Evolutionary conservation across 2,113 vertebrate genomes (phyloP).

Genomic region (Paralichthys olivaceus): DNA sequence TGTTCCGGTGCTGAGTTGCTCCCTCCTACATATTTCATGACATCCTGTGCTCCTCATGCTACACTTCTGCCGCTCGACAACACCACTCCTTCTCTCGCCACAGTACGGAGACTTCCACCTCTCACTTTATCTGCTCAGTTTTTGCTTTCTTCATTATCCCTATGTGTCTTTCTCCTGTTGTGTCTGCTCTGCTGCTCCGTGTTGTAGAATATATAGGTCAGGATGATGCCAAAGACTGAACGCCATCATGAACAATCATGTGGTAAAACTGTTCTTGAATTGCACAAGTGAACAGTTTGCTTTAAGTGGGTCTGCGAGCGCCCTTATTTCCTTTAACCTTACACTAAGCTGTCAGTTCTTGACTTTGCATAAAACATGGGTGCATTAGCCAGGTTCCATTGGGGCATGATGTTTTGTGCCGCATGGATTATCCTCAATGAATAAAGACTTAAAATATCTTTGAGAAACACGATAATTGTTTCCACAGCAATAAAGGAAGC

Average conservation of each 20-base stretch:
- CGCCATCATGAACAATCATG: background rate
- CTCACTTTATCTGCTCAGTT: slow-evolving; percentile 26
- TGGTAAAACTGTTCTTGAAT: background rate
- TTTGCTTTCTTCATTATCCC: slow-evolving; percentile 1
- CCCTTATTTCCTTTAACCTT: slow-evolving; percentile 16
- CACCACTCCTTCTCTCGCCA: slow-evolving; percentile 39
- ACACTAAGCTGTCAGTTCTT: slow-evolving; percentile 21
- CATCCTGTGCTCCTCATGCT: slow-evolving; percentile 69
- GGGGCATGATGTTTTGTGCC: slow-evolving; percentile 7
- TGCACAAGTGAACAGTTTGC: slow-evolving; percentile 3
- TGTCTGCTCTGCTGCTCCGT: slow-evolving; percentile 5
- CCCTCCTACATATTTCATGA: slow-evolving; percentile 81
- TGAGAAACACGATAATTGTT: background rate
- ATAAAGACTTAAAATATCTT: slow-evolving; percentile 27
- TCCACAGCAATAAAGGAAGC: background rate
- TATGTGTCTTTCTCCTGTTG: slow-evolving; percentile 12
- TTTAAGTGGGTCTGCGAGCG: background rate
- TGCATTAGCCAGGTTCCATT: slow-evolving; percentile 8
- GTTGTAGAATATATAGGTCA: slow-evolving; percentile 50
- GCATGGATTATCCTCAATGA: slow-evolving; percentile 27
- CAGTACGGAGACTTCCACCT: slow-evolving; percentile 25
- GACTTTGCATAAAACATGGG: slow-evolving; percentile 34
- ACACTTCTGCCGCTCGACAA: slow-evolving; percentile 50
- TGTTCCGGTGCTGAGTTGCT: slow-evolving; percentile 67
- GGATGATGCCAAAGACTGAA: slow-evolving; percentile 13